These are phyloP conservation scores for Agelastica alni DNA, from an alignment of 2,888 invertebrate species.

Conservation along the genomic window DNA sequence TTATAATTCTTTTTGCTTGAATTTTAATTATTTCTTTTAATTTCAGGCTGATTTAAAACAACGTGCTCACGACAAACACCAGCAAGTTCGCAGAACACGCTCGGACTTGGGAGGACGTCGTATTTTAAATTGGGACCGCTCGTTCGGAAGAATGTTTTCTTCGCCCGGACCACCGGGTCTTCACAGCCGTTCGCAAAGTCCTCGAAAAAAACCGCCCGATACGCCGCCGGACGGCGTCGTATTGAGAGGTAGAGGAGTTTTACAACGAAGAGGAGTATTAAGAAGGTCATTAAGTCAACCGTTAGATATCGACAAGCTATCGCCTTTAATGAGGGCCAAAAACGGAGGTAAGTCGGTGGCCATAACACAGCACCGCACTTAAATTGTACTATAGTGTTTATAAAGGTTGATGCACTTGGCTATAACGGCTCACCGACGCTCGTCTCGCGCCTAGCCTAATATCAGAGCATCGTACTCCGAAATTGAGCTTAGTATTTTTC, in stretches of 20 bases:
- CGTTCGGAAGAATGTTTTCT: conserved; percentile 59
- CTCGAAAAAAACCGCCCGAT: conserved; percentile 57
- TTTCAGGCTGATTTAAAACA: conserved; percentile 62
- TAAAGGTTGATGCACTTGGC: no score
- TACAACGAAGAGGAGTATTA: conserved; percentile 46
- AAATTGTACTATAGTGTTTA: no score
- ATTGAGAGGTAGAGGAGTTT: conserved; percentile 52
- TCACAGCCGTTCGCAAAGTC: conserved; percentile 58
- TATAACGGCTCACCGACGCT: no score
- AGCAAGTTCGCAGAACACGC: conserved; percentile 62
- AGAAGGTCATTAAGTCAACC: conserved; percentile 72
- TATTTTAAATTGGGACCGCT: conserved; percentile 60
- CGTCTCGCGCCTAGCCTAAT: no score
- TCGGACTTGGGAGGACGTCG: conserved; percentile 64
- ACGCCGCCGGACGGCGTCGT: conserved; percentile 42
- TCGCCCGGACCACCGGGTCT: conserved; percentile 53
- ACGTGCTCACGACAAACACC: conserved; percentile 53
- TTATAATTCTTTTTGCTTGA: background rate
- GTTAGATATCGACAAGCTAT: conserved; percentile 64
- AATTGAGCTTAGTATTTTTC: no score
- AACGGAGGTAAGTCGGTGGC: conserved; percentile 54
- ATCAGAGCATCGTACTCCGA: no score
- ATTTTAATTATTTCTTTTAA: conserved; percentile 6
- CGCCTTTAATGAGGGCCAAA: conserved; percentile 62
- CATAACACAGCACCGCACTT: no score